phyloP scores from a whole-genome alignment of 1,140 invertebrate genomes.

The Drosophila yakuba region DNA sequence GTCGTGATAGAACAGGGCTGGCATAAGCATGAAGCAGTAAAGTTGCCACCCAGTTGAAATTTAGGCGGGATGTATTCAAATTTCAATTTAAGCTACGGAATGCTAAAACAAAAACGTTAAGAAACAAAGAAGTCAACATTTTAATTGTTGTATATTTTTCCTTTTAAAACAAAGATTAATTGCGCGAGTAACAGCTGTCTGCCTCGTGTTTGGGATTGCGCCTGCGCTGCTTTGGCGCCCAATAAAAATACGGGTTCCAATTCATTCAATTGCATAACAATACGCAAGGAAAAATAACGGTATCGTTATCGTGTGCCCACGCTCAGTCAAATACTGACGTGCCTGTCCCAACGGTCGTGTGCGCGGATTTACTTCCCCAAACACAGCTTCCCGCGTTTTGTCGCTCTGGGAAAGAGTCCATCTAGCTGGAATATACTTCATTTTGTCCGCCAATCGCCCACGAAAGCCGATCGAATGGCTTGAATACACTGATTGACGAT shows the following conservation, averaged over 20 bases:
- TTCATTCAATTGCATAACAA: slow-evolving; percentile 78
- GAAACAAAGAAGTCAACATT: too few species aligned
- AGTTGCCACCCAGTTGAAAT: too few species aligned
- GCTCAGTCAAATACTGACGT: slow-evolving; percentile 76
- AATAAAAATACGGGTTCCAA: slow-evolving; percentile 60
- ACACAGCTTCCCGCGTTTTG: slow-evolving; percentile 21
- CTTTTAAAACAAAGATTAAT: too few species aligned
- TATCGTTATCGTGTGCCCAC: slow-evolving; percentile 74
- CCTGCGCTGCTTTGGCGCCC: slow-evolving; percentile 64
- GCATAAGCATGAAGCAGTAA: too few species aligned
- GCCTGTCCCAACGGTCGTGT: slow-evolving; percentile 58
- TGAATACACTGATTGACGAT: slow-evolving; percentile 14
- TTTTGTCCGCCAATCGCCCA: slow-evolving; percentile 2
- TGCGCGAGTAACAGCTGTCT: slow-evolving; percentile 41
- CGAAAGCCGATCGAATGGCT: slow-evolving; percentile 14
- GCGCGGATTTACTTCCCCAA: slow-evolving; percentile 24
- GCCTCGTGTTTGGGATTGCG: slow-evolving; percentile 16
- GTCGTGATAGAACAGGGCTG: too few species aligned
- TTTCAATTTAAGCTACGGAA: background rate
- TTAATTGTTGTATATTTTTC: background rate
- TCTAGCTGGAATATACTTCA: slow-evolving; percentile 6
- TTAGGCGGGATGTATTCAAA: background rate
- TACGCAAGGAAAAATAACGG: slow-evolving; percentile 56
- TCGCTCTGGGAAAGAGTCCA: slow-evolving; percentile 17
- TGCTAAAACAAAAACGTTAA: background rate